Evolutionary conservation across 2,113 vertebrate species (phyloP), one percentile per base, ranked within the genome.

Genomic region (Halichoerus grypus): DNA sequence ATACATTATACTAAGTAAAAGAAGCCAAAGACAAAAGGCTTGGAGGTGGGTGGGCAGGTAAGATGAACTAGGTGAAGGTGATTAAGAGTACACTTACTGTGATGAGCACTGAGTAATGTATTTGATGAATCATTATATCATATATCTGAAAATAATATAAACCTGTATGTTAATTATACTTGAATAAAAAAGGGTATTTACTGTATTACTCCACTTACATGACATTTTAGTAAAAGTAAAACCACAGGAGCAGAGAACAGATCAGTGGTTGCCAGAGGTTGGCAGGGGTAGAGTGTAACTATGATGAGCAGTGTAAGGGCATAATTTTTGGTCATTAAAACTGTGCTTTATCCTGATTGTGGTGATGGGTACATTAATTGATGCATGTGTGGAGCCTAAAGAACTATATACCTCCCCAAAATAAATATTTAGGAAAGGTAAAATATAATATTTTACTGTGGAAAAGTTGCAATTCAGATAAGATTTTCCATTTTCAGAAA

Each of bases 221-320:
- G n/a, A 49, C 53, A 79, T 57, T 83, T 33, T 49, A 76, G 18
- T 79, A 92, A 89, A 96, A 82, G 15, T 5, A 72, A 94, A 94
- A 63, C 5, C n/a, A 49, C 57, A 95, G 9, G 21, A 93, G 49
- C 7, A 71, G 46, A 72, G 9, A 77, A 91, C 19, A 91, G 7
- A 79, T 61, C 18, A 69, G 33, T 82, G 5, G 28, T 76, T 55
- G 0, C 49, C 79, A 82, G 11, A 7, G 21, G 8, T 59, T 94
- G 11, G 10, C 4, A 5, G 12, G 7, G 6, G 31, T 46, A 81
- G 4, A 33, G 1, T n/a, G 0, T 15, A 77, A 71, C 39, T 65
- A 65, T 18, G 24, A 80, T 42, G 7, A 18, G 12, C 2, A 88
- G 53, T 79, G 3, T 42, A 93, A 97, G 5, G 9, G 31, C 55